Conservation (phyloP, 2,113 vertebrate genomes). For the Zapus hudsonius region DNA sequence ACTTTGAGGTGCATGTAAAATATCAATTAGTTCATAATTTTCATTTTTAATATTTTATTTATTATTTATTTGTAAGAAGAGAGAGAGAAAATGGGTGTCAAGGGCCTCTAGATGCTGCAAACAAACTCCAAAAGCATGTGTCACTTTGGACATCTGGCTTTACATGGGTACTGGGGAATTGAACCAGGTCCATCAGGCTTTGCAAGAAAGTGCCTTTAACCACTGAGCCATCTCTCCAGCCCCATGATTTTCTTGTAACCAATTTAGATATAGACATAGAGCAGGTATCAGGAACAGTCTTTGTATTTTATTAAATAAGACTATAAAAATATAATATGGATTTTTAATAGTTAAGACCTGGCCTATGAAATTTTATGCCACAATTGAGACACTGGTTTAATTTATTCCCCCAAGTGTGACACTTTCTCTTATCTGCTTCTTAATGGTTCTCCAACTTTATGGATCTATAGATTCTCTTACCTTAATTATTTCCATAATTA, state of each 20-base stretch:
- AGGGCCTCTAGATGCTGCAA: too few relatives aligned
- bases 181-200: too few relatives aligned
- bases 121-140: too few relatives aligned
- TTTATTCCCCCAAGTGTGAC: background rate
- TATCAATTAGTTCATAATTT: background rate
- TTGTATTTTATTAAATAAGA: background rate
- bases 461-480: background rate
- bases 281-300: background rate
- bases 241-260: background rate
- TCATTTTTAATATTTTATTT: too few relatives aligned
- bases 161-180: too few relatives aligned
- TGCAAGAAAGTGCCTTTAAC: too few relatives aligned
- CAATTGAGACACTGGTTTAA: background rate
- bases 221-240: too few relatives aligned
- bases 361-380: background rate
- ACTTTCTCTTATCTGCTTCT: background rate
- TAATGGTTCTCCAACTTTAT: slow-evolving; percentile 8
- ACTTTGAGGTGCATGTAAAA: background rate
- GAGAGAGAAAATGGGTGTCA: too few relatives aligned
- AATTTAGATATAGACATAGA: background rate
- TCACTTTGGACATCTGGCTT: too few relatives aligned
- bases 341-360: background rate
- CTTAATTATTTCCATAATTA: background rate
- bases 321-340: background rate
- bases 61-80: too few relatives aligned